Conservation (phyloP, 2,113 vertebrate species). For the Sorex araneus region DNA sequence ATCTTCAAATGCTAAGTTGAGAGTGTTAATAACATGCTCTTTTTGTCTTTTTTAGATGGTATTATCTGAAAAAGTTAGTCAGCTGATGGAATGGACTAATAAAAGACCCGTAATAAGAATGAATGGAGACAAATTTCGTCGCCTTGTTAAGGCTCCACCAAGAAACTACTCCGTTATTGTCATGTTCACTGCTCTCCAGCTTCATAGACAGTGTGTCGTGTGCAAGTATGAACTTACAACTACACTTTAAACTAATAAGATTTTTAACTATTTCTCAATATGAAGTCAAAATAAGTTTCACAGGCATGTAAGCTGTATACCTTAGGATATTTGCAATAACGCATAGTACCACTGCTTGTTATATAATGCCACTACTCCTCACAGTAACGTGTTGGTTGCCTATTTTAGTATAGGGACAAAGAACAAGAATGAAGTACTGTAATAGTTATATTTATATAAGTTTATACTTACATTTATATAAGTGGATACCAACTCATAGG, state of each 20-base stretch:
- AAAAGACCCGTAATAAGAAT: constrained; percentile 96
- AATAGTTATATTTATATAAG: not conserved
- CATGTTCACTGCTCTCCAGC: constrained; percentile 99
- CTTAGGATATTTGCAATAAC: constrained; percentile 39
- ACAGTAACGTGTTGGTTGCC: constrained; percentile 44
- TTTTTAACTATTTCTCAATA: constrained; percentile 63
- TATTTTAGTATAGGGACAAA: not conserved
- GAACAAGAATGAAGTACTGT: constrained; percentile 41
- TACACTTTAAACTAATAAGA: constrained; percentile 74
- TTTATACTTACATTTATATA: no score
- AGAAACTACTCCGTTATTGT: constrained; percentile 97
- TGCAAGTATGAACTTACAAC: constrained; percentile 93
- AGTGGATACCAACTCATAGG: not conserved
- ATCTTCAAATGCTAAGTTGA: constrained; percentile 58
- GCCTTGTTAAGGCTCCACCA: constrained; percentile 96
- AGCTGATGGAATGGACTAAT: constrained; percentile 97
- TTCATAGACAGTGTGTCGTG: constrained; percentile 96
- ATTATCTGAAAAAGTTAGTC: constrained; percentile 96
- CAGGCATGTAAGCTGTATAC: constrained; percentile 18
- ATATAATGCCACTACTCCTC: not conserved
- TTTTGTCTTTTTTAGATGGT: constrained; percentile 90
- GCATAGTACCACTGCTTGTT: not conserved
- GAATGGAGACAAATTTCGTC: constrained; percentile 98
- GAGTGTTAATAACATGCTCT: not conserved
- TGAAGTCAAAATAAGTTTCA: constrained; percentile 39